phyloP scores from a whole-genome alignment of 2,888 invertebrate species.

The Drosophila nr. perissopoda region DNA sequence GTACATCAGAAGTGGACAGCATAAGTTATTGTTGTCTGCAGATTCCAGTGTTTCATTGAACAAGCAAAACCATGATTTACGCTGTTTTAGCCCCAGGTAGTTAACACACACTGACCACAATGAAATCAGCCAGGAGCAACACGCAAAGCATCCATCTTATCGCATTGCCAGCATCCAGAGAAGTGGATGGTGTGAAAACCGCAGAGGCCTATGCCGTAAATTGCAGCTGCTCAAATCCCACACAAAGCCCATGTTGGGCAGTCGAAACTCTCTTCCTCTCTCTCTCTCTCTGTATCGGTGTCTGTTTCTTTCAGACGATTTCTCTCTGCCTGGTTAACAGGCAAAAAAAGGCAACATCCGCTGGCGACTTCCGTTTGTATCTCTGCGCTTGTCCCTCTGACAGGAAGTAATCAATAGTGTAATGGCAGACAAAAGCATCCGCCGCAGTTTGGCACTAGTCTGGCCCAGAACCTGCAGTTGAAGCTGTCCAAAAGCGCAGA shows the following conservation, averaged over 20 bases:
- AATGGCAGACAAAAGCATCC: slow-evolving; percentile 77
- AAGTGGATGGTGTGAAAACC: slow-evolving; percentile 53
- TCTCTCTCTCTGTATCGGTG: too few relatives aligned
- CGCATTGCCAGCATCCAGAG: slow-evolving; percentile 9
- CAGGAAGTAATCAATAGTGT: slow-evolving; percentile 82
- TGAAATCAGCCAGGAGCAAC: slow-evolving; percentile 44
- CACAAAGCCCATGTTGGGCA: slow-evolving; percentile 26
- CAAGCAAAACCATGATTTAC: neutral
- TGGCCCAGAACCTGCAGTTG: slow-evolving; percentile 28
- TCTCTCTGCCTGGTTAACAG: slow-evolving; percentile 14
- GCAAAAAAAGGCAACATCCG: slow-evolving; percentile 68
- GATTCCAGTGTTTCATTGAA: slow-evolving; percentile 5
- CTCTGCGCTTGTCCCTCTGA: slow-evolving; percentile 61
- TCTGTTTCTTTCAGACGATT: slow-evolving; percentile 2
- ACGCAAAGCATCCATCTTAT: slow-evolving; percentile 32
- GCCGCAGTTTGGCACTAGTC: slow-evolving; percentile 44
- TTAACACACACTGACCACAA: slow-evolving; percentile 48
- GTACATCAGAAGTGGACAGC: neutral
- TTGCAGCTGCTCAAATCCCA: slow-evolving; percentile 46
- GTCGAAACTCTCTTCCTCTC: neutral
- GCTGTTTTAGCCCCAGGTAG: slow-evolving; percentile 5
- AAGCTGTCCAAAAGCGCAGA: neutral
- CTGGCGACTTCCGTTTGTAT: slow-evolving; percentile 63
- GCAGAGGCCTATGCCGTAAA: slow-evolving; percentile 35
- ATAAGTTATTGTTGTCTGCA: slow-evolving; percentile 22